Percentiles rank a stretch among this genome's conserved stretches.
These are phyloP conservation scores for Zaprionus davidi DNA, from an alignment of 1,140 invertebrate species.

Conservation along the genomic window DNA sequence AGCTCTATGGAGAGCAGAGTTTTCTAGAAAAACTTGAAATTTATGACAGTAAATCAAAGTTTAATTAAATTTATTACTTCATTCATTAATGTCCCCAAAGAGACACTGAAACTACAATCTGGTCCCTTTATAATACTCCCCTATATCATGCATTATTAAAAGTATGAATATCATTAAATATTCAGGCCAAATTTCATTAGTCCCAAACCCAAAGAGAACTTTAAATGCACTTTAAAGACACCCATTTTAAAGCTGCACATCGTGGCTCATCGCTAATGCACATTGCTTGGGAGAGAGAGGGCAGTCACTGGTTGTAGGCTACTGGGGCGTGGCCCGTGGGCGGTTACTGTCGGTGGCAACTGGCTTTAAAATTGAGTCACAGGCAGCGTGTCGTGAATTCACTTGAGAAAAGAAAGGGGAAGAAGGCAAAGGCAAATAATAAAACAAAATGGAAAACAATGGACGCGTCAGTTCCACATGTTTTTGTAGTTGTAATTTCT, in stretches of 20 bases:
- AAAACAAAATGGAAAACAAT: constrained; percentile 10
- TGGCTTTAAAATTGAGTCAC: constrained; percentile 15
- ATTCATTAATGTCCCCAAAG: no score
- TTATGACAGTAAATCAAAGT: no score
- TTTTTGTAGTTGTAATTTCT: constrained; percentile 13
- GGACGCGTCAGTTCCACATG: constrained; percentile 15
- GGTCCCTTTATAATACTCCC: no score
- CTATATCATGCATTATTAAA: background rate
- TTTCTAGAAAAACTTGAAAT: no score
- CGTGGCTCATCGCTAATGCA: constrained; percentile 11
- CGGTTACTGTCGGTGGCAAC: background rate
- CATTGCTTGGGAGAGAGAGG: background rate
- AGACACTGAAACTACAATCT: no score
- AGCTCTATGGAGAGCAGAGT: background rate
- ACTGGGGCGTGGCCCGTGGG: background rate
- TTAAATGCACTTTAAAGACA: background rate
- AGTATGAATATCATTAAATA: no score
- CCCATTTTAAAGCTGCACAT: background rate
- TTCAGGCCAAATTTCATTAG: no score
- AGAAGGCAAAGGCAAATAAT: constrained; percentile 17
- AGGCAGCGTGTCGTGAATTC: constrained; percentile 5
- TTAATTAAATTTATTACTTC: no score
- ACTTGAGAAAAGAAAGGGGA: background rate
- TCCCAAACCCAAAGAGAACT: background rate
- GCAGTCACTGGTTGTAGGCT: background rate